A percentile compares a stretch with the other conserved stretches of the same genome.
These are phyloP conservation scores for Xylota sylvarum DNA, from an alignment of 2,888 invertebrate species.

Conservation along the genomic window DNA sequence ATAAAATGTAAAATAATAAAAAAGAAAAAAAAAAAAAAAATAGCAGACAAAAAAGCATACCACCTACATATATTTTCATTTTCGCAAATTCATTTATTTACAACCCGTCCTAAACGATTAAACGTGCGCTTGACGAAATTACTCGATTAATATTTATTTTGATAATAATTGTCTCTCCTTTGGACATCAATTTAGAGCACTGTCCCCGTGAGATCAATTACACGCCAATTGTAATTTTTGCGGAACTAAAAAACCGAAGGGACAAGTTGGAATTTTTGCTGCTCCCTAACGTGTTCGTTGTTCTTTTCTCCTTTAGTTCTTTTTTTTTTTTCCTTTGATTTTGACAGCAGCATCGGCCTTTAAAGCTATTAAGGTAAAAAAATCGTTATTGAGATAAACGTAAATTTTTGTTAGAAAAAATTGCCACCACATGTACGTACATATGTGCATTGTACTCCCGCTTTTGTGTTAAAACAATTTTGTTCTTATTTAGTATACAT, in stretches of 20 bases:
- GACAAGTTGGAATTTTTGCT: constrained; percentile 55
- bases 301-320: constrained; percentile 37
- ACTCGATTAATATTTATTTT: constrained; percentile 46
- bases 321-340: constrained; percentile 25
- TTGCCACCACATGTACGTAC: constrained; percentile 37
- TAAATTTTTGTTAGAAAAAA: constrained; percentile 19
- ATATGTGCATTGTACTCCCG: constrained; percentile 37
- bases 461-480: constrained; percentile 21
- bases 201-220: constrained; percentile 22
- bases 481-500: constrained; percentile 24
- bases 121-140: constrained; percentile 29
- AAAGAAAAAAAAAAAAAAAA: constrained; percentile 13
- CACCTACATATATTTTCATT: constrained; percentile 60
- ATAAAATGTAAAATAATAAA: constrained; percentile 66
- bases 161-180: constrained; percentile 59
- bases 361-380: constrained; percentile 42
- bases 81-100: constrained; percentile 53
- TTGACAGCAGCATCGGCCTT: constrained; percentile 51
- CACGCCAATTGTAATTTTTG: constrained; percentile 60
- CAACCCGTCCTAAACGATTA: constrained; percentile 43
- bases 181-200: constrained; percentile 46
- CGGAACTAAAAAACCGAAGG: constrained; percentile 29
- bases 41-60: constrained; percentile 17
- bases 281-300: constrained; percentile 43
- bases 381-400: constrained; percentile 41